phyloP scores from a whole-genome alignment of 2,113 vertebrate species.

The Mesoclemmys tuberculata region DNA sequence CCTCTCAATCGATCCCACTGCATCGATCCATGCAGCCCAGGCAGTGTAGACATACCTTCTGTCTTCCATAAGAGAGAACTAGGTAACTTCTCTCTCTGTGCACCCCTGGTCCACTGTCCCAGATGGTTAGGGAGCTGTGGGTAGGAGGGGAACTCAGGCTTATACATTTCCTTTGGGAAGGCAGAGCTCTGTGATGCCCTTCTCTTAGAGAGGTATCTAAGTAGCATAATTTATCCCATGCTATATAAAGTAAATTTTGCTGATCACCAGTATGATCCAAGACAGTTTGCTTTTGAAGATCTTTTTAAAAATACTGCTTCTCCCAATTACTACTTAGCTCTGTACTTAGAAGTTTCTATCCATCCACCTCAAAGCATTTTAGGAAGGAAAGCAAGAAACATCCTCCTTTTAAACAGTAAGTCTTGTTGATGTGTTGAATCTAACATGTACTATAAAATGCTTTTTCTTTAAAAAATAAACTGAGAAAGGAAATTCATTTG shows the following conservation, averaged over 20 bases:
- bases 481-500: background rate
- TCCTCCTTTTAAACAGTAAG: constrained; percentile 5
- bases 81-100: background rate
- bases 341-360: background rate
- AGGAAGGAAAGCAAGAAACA: background rate
- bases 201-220: background rate
- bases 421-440: background rate
- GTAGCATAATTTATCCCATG: background rate
- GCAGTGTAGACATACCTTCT: background rate
- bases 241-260: background rate
- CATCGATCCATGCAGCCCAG: too few relatives aligned
- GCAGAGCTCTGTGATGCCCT: background rate
- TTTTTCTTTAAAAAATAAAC: background rate
- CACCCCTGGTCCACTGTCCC: background rate
- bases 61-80: rapidly evolving
- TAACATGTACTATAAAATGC: background rate
- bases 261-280: background rate
- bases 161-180: background rate
- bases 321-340: background rate
- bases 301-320: background rate
- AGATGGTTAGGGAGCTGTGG: background rate
- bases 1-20: too few relatives aligned
- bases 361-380: background rate
- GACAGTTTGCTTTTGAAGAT: background rate
- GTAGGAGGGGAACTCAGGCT: background rate